Base-by-base conservation (phyloP, 2,797 vertebrate genomes). In the Potorous gilbertii region DNA sequence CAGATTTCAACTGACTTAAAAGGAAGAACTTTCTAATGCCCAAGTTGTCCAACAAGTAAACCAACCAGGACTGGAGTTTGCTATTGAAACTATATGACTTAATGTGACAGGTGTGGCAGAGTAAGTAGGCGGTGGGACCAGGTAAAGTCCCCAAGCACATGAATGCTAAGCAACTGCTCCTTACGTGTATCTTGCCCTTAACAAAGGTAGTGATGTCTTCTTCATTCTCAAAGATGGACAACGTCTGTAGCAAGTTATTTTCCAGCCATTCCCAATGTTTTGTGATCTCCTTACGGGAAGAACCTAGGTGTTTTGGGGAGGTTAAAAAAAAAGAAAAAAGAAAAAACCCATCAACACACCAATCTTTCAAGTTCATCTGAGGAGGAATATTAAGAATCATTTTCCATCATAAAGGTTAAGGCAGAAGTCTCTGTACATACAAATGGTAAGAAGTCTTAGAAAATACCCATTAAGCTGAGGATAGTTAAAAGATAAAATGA, bases 251-350 rank as follows among this genome's bases (percentile, higher is more conserved):
- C 94, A 99, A 98, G 97, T 99, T 99, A 96, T 98, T 98, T 97
- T 99, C 99, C 97, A 99, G 98, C 99, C 99, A 99, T 74, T 99
- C 99, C 99, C 99, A 99, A 97, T 99, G 99, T 95, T 99, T 99
- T 0, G 99, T 99, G 98, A 99, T 99, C 98, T 99, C 99, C 97
- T 99, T 99, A 94, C 99, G 99, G 59, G 99, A 99, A 3, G 99
- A 99, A 95, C 99, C 99, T 99, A 98, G 91, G 87, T 96, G 3
- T 56, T 94, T 93, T 50, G 66, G 18, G 27, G n/a, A 97, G 97
- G 12, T 5, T 27, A 16, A 87, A 87, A 87, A 50, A 87, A 95
- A 10, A 91, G 94, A 56, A 24, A 56, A 55, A 21, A 96, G 96
- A 59, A 40, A 62, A 95, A 96, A 93, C 16, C n/a, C 94, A 92